A percentile compares a stretch with the other conserved stretches of the same genome.
Evolutionary conservation across 2,113 vertebrate species (phyloP).

Genomic region (Pipra filicauda): DNA sequence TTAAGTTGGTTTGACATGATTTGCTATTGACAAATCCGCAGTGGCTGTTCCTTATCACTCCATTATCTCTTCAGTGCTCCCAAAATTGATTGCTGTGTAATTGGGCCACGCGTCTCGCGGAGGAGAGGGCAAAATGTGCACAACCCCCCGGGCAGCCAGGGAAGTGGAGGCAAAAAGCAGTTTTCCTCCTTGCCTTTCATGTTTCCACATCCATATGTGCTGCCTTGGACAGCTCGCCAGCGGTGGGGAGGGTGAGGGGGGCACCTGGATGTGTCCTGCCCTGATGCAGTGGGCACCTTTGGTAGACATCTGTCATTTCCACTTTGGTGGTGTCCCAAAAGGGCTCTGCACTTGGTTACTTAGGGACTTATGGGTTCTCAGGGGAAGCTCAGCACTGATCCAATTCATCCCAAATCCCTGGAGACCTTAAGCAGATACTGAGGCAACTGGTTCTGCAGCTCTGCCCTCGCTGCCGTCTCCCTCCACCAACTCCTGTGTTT

Average conservation of each 20-base stretch:
- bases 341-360: not conserved
- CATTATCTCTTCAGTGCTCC: conserved; percentile 64
- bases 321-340: not conserved
- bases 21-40: conserved; percentile 63
- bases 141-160: not conserved
- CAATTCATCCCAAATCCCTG: not conserved
- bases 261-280: not conserved
- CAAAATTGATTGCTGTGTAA: conserved; percentile 68
- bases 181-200: not conserved
- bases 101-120: not conserved
- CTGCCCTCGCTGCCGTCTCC: not conserved
- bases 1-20: conserved; percentile 66
- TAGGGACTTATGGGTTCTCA: not conserved
- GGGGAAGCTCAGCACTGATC: conserved; percentile 16
- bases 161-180: not conserved
- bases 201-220: not conserved
- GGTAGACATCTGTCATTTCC: not conserved
- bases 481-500: not conserved
- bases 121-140: not conserved
- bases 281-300: not conserved
- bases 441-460: not conserved
- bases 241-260: not conserved
- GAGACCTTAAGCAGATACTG: not conserved
- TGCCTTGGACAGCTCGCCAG: not conserved
- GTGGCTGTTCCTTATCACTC: conserved; percentile 67